Percentiles rank a stretch among this genome's conserved stretches.
Evolutionary conservation across 1,140 invertebrate genomes (phyloP).

Genomic region (Drosophila micromelanica): DNA sequence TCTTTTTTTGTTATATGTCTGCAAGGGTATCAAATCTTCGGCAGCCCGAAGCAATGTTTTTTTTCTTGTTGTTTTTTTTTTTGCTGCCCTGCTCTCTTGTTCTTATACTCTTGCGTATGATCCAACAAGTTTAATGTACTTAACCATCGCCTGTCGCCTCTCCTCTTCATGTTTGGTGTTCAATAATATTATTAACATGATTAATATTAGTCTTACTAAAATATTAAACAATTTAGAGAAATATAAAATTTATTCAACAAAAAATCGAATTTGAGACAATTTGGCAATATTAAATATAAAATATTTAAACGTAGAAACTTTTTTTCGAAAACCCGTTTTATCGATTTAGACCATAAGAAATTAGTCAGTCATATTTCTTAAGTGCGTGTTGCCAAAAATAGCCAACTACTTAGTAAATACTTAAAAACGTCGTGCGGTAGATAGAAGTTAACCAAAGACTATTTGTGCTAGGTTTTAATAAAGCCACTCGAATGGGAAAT

Average conservation of each 20-base stretch:
- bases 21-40: too few species aligned
- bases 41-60: background rate
- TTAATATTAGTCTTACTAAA: constrained; percentile 7
- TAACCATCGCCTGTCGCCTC: constrained; percentile 14
- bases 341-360: background rate
- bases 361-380: background rate
- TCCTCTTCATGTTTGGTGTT: constrained; percentile 12
- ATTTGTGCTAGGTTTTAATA: constrained; percentile 6
- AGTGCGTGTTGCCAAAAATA: constrained; percentile 14
- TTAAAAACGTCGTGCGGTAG: constrained; percentile 18
- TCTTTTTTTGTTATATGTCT: background rate
- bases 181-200: constrained; percentile 5
- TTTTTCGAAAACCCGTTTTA: background rate
- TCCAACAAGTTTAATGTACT: constrained; percentile 38
- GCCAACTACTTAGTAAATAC: background rate
- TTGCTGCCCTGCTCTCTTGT: constrained; percentile 6
- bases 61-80: background rate
- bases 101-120: constrained; percentile 8
- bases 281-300: too few species aligned
- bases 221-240: too few species aligned
- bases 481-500: constrained; percentile 25
- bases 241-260: too few species aligned
- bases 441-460: constrained; percentile 1
- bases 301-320: too few species aligned
- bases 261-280: background rate